These are phyloP conservation scores for Plectus sambesii DNA, from an alignment of 1,140 invertebrate genomes.

Conservation along the genomic window DNA sequence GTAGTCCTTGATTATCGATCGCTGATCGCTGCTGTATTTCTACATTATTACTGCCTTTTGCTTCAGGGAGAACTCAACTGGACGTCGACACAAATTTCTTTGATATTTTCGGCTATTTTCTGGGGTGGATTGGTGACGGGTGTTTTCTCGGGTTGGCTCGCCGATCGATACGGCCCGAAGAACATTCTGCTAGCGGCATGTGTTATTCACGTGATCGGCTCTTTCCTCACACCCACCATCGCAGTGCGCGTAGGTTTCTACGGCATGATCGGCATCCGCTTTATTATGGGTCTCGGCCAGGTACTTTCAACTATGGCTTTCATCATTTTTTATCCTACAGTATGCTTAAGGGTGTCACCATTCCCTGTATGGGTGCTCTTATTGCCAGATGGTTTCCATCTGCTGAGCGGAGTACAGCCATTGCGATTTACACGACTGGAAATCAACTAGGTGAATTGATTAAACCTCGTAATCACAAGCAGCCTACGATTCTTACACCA, in stretches of 20 bases:
- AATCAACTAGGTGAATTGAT: constrained; percentile 16
- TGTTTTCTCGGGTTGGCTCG: constrained; percentile 18
- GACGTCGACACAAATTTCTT: constrained; percentile 17
- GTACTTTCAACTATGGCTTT: too few relatives aligned
- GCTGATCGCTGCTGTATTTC: constrained; percentile 4
- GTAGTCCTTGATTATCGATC: constrained; percentile 1
- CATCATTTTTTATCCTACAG: too few relatives aligned
- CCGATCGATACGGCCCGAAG: constrained; percentile 20
- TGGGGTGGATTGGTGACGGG: constrained; percentile 20
- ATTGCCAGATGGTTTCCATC: constrained; percentile 15
- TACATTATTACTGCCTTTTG: constrained; percentile 9
- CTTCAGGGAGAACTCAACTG: constrained; percentile 17
- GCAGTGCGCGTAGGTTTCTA: constrained; percentile 15
- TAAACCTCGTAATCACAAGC: too few relatives aligned
- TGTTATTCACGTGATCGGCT: constrained; percentile 9
- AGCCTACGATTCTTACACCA: too few relatives aligned
- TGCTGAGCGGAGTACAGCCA: constrained; percentile 12
- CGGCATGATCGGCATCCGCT: constrained; percentile 14
- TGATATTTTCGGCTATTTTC: constrained; percentile 18
- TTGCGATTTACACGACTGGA: constrained; percentile 20
- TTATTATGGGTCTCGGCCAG: constrained; percentile 19
- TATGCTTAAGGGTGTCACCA: constrained; percentile 20
- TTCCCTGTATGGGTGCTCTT: constrained; percentile 12
- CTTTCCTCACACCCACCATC: constrained; percentile 14
- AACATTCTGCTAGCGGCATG: constrained; percentile 12